Evolutionary conservation across 2,797 vertebrate genomes (phyloP), one percentile per base, ranked within the genome.

Genomic region (Aythya fuligula): DNA sequence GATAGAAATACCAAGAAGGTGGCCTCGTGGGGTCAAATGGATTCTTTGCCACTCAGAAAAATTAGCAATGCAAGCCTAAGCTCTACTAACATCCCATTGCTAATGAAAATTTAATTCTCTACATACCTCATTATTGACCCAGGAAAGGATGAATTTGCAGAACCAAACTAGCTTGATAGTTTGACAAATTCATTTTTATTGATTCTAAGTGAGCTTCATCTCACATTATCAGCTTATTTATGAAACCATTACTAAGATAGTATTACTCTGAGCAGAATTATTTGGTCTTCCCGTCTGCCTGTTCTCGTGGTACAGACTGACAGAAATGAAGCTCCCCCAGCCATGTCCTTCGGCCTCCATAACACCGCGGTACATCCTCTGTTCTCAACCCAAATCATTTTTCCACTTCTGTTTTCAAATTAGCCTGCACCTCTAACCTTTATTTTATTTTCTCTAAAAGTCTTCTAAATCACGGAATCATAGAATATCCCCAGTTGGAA

Each of bases 311-410:
- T 34, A 47, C 30, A 57, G 51, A 32, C 25, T 4, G 11, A 36
- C 0, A 51, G 49, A 62, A 32, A 16, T 1, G 17, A 47, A 24
- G 20, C 18, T 51, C 16, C 21, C 17, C 14, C 2, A 21, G 4
- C 21, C 11, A 8, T 0, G 1, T 9, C 53, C 61, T 54, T 20
- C 2, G 1, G 39, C 3, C 19, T 2, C 61, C 47, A 24, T 11
- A 56, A 57, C 41, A 62, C 6, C 4, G 18, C 34, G 24, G 21
- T 1, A 5, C 43, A 36, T 82, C 64, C 51, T 17, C 66, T 34
- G 20, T 17, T 28, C 38, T 54, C 60, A 30, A 4, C n/a, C 8
- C 36, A 43, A 17, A 3, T 8, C 3, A 0, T 5, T 58, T 58
- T 70, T 69, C 41, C 57, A 15, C 32, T 54, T 14, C 12, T 19